Evolutionary conservation across 2,888 invertebrate genomes (phyloP).

Genomic region (Cephus pulcher): DNA sequence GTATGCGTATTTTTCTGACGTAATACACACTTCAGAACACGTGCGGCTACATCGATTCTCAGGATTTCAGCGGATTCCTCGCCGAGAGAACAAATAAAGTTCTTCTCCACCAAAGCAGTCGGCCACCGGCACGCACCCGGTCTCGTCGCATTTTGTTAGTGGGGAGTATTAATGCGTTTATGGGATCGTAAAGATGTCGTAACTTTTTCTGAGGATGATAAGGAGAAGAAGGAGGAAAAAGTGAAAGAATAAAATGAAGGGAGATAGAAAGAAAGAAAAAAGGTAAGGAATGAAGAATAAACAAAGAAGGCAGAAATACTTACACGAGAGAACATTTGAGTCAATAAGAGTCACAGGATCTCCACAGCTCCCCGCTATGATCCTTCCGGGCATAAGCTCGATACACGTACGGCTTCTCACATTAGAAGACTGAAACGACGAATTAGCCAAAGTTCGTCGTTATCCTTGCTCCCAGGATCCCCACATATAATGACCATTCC

Average conservation of each 20-base stretch:
- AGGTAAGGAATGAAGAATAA: neutral
- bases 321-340: neutral
- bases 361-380: neutral
- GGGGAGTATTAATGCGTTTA: constrained; percentile 18
- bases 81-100: neutral
- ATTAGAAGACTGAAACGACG: neutral
- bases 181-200: constrained; percentile 15
- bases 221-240: neutral
- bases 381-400: neutral
- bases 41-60: neutral
- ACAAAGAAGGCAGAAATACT: neutral
- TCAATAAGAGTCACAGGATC: neutral
- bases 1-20: neutral
- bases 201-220: neutral
- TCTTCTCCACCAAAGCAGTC: neutral
- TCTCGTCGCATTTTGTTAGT: constrained; percentile 12
- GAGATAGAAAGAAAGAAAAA: neutral
- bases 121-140: neutral
- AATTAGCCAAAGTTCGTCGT: neutral
- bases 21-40: neutral
- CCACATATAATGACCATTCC: neutral
- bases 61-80: neutral
- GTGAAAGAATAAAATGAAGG: neutral
- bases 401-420: neutral
- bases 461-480: neutral